Percentiles rank a stretch among this genome's conserved stretches.
phyloP scores from a whole-genome alignment of 1,140 invertebrate species.

The Nasonia vitripennis region DNA sequence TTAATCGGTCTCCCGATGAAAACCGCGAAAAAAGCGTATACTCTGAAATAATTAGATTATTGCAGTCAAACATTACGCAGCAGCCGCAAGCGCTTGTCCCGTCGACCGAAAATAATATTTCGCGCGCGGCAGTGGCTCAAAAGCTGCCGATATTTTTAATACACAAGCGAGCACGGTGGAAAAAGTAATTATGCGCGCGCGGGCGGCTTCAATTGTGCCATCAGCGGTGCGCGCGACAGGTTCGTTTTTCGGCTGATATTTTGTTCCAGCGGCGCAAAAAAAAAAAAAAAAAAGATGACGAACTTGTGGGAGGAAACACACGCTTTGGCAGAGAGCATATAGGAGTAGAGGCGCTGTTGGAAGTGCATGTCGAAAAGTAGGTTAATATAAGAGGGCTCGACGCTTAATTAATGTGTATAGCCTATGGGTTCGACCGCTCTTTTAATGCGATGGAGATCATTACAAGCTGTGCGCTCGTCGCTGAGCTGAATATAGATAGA shows the following conservation, averaged over 20 bases:
- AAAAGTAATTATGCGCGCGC: background rate
- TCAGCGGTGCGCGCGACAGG: no score
- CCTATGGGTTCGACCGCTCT: background rate
- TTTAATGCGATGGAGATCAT: background rate
- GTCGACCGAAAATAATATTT: background rate
- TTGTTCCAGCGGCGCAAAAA: no score
- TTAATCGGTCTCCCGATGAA: no score
- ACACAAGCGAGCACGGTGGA: background rate
- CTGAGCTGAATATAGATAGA: background rate
- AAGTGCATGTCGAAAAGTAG: slow-evolving; percentile 14
- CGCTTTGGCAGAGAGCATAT: no score
- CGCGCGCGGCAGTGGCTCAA: no score
- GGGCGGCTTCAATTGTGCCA: background rate
- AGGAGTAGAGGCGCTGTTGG: no score
- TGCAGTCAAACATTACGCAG: no score
- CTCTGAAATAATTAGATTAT: no score
- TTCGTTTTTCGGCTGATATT: background rate
- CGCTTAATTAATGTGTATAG: slow-evolving; percentile 45
- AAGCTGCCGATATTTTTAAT: background rate
- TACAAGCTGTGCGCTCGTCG: background rate
- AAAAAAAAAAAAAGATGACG: background rate
- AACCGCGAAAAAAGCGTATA: no score
- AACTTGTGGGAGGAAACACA: background rate
- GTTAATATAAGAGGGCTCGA: slow-evolving; percentile 37
- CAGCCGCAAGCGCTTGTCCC: background rate